Evolutionary conservation across 2,797 vertebrate species (phyloP).

Genomic region (Poeciliopsis presidionis): DNA sequence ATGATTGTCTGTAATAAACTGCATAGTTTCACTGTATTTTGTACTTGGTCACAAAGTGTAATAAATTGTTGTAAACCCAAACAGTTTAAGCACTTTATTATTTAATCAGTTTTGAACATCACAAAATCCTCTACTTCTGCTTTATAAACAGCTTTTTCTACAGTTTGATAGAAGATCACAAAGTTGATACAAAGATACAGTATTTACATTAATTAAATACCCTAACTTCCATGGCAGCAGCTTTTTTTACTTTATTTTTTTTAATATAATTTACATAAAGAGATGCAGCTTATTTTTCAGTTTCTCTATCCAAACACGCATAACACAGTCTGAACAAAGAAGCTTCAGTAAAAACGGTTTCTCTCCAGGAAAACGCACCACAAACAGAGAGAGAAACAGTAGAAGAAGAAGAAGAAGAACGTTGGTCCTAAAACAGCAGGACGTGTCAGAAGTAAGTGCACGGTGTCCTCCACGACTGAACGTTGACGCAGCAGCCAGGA

Average conservation of each 20-base stretch:
- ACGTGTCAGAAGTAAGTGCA: slow-evolving; percentile 59
- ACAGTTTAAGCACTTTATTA: slow-evolving; percentile 37
- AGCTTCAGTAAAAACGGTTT: slow-evolving; percentile 42
- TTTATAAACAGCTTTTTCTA: slow-evolving; percentile 61
- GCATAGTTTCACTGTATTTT: slow-evolving; percentile 85
- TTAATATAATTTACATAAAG: slow-evolving; percentile 31
- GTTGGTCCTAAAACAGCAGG: slow-evolving; percentile 71
- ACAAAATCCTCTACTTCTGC: slow-evolving; percentile 48
- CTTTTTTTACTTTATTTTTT: slow-evolving; percentile 6
- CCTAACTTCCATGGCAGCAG: slow-evolving; percentile 55
- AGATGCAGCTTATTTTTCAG: slow-evolving; percentile 54
- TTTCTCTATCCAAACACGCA: slow-evolving; percentile 54
- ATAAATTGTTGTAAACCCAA: slow-evolving; percentile 83
- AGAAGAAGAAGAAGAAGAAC: slow-evolving; percentile 43
- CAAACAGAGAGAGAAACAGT: slow-evolving; percentile 38
- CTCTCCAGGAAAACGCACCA: slow-evolving; percentile 32
- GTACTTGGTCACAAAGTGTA: slow-evolving; percentile 85
- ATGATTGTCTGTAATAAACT: slow-evolving; percentile 78
- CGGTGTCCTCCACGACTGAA: slow-evolving; percentile 31
- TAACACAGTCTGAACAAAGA: slow-evolving; percentile 47
- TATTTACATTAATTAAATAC: slow-evolving; percentile 72
- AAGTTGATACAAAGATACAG: slow-evolving; percentile 32
- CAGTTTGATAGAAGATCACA: slow-evolving; percentile 40
- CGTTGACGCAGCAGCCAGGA: background rate
- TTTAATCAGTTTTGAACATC: slow-evolving; percentile 56